A percentile compares a stretch with the other conserved stretches of the same genome.
phyloP scores from a whole-genome alignment of 23 tunicate species.

The Oikopleura dioica region DNA sequence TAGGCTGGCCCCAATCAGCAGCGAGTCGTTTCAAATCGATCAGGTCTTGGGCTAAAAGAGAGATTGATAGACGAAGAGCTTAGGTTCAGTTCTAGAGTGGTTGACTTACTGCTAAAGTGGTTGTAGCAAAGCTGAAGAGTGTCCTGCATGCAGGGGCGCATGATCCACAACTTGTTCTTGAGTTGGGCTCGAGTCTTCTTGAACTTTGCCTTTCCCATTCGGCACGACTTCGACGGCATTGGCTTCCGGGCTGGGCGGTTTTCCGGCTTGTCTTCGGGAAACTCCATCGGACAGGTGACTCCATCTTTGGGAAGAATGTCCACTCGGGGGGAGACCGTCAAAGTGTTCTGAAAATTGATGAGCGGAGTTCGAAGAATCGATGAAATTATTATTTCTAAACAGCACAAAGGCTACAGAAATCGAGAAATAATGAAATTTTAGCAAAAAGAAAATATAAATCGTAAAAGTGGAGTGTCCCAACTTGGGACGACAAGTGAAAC shows the following conservation, averaged over 20 bases:
- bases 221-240: not conserved
- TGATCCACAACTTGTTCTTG: conserved; percentile 40
- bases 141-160: conserved; percentile 69
- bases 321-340: too few species aligned
- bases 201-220: conserved; percentile 16
- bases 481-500: too few species aligned
- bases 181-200: conserved; percentile 25
- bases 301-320: too few species aligned
- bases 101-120: not conserved
- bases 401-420: too few species aligned
- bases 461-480: too few species aligned
- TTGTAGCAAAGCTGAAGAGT: conserved; percentile 65
- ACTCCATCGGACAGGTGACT: too few species aligned
- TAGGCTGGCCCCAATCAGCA: not conserved
- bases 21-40: not conserved
- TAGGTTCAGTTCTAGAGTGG: not conserved
- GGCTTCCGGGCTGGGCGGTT: not conserved
- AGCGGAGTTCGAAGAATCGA: too few species aligned
- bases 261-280: not conserved
- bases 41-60: not conserved
- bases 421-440: too few species aligned
- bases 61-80: not conserved
- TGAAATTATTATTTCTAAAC: too few species aligned
- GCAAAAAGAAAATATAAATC: too few species aligned
- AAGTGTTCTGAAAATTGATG: conserved; percentile 2